Base-by-base conservation (phyloP, 2,888 invertebrate species). In the Phasia obesa region DNA sequence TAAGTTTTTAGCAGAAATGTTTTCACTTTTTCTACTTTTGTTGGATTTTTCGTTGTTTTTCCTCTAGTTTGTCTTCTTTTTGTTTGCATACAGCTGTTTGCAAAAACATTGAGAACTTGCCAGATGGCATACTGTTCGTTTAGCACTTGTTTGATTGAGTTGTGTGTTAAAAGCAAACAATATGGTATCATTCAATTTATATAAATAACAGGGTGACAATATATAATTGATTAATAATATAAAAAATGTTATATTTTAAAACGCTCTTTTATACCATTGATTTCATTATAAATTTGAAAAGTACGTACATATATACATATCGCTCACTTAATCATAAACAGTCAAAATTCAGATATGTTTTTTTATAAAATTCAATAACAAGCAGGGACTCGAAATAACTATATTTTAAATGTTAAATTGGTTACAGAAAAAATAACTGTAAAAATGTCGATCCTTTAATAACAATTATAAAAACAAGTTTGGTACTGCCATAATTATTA, bases 21-120 rank as follows among this genome's bases (percentile, higher is more conserved):
- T 82, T 80, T 80, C 51, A 73, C 60, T 80, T 73, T 62, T 70
- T 55, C 25, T 35, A 35, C 59, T 75, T 76, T 65, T 51, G 47
- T 55, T 78, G 51, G 2, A 73, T 67, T 67, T 73, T 60, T 59
- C 25, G 35, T 67, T 85, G 84, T 85, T 83, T 84, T 70, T 21
- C 15, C 21, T 77, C 74, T 70, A 67, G 69, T 73, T 81, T 81
- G 81, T 77, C 73, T 81, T 62, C 82, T 76, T 67, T 75, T 79
- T 84, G 80, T 75, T 74, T 67, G 57, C 19, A 6, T 57, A 62
- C 84, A 85, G 69, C 81, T 86, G 84, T 84, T 84, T 86, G 74
- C 69, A 19, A 73, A 73, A 80, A 75, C 74, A 71, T 19, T 49
- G 15, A 7, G 3, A 69, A 19, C 65, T 85, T 84, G 87, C 86